Evolutionary conservation across 2,888 invertebrate species (phyloP).

Genomic region (Onthophagus sagittarius): DNA sequence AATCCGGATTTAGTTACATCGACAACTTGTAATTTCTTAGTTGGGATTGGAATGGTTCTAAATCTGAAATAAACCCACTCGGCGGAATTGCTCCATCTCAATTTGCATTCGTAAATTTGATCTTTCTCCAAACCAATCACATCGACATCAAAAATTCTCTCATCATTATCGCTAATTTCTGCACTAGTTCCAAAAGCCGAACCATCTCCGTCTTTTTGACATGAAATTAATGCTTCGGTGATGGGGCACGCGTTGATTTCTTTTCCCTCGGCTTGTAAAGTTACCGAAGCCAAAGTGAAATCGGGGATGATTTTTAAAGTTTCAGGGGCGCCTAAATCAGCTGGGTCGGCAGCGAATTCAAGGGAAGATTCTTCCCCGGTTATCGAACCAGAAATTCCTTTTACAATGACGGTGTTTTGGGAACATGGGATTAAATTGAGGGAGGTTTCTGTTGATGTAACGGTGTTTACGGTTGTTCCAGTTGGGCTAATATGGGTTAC

Average conservation of each 20-base stretch:
- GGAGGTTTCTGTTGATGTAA: not conserved
- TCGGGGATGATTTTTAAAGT: slow-evolving; percentile 5
- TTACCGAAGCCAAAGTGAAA: slow-evolving; percentile 10
- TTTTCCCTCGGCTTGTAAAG: slow-evolving; percentile 11
- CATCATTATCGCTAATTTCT: not conserved
- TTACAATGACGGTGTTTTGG: slow-evolving; percentile 3
- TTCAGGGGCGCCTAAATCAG: slow-evolving; percentile 7
- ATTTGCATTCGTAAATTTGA: slow-evolving; percentile 15
- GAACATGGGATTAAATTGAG: slow-evolving; percentile 5
- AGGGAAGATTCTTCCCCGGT: not conserved
- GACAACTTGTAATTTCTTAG: not conserved
- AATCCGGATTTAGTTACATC: slow-evolving; percentile 11
- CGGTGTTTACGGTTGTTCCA: not conserved
- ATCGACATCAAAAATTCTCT: slow-evolving; percentile 2
- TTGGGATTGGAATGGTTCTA: slow-evolving; percentile 16
- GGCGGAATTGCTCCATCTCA: slow-evolving; percentile 11
- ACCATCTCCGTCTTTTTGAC: slow-evolving; percentile 1
- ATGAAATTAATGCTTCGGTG: slow-evolving; percentile 6
- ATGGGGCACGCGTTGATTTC: slow-evolving; percentile 11
- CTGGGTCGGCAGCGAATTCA: not conserved
- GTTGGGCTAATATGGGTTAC: not conserved
- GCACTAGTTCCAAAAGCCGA: not conserved
- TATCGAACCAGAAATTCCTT: not conserved
- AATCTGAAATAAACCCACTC: slow-evolving; percentile 14
- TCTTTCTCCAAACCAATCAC: slow-evolving; percentile 13